Conservation (phyloP, 2,113 vertebrate genomes). For the Bos javanicus region DNA sequence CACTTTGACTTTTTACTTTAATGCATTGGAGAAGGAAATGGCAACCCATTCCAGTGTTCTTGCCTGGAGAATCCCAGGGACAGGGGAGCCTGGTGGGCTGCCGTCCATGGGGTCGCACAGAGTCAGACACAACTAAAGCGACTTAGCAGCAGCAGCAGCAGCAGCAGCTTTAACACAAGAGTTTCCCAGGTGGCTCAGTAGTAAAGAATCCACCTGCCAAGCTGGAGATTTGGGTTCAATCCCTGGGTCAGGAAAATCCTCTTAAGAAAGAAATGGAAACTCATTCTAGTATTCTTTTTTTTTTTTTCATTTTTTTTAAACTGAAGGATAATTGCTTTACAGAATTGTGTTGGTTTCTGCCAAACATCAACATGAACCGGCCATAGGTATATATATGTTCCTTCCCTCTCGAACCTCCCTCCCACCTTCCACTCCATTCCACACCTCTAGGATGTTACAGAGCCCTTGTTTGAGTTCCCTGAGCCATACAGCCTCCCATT, state of each 20-base stretch:
- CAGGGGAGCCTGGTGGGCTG: too few relatives aligned
- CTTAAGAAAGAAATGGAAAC: neutral
- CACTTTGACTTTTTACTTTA: too few relatives aligned
- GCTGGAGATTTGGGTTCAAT: accelerated
- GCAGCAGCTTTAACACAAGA: neutral
- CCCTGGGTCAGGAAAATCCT: neutral
- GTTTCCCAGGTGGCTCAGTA: neutral
- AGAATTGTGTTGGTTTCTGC: neutral
- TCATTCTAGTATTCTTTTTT: neutral
- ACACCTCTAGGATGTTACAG: neutral
- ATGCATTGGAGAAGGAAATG: too few relatives aligned
- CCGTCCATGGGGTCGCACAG: too few relatives aligned
- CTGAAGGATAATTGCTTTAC: neutral
- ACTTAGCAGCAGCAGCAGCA: too few relatives aligned
- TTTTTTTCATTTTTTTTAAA: neutral
- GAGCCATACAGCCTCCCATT: neutral
- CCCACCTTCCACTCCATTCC: neutral
- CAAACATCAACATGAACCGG: neutral
- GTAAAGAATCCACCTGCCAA: neutral
- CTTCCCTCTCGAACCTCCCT: neutral
- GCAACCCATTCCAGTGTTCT: too few relatives aligned
- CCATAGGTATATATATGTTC: neutral
- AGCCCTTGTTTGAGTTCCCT: neutral
- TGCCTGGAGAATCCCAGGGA: too few relatives aligned
- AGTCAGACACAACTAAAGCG: too few relatives aligned